Percentiles rank a stretch among this genome's conserved stretches.
phyloP scores from a whole-genome alignment of 2,797 vertebrate species.

The Peromyscus nudipes region DNA sequence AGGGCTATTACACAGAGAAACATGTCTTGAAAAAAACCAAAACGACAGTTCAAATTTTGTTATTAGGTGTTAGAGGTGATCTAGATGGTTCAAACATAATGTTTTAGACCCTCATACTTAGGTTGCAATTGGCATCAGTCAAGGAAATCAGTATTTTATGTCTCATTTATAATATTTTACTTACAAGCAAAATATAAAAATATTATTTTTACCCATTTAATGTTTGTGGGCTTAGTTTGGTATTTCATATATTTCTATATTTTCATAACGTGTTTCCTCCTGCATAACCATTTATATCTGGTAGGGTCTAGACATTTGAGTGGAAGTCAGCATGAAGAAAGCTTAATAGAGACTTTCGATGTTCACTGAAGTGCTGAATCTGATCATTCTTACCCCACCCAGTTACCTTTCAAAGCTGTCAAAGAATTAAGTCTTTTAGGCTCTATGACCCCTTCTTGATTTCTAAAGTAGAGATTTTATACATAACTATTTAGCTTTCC shows the following conservation, averaged over 20 bases:
- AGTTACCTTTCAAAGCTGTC: neutral
- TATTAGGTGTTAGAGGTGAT: slow-evolving; percentile 4
- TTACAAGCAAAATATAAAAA: neutral
- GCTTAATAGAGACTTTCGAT: neutral
- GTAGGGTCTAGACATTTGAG: neutral
- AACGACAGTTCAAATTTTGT: slow-evolving; percentile 20
- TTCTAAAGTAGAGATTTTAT: slow-evolving; percentile 27
- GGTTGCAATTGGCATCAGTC: neutral
- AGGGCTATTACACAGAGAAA: too few relatives aligned
- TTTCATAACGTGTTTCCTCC: neutral
- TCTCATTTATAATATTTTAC: neutral
- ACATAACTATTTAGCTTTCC: slow-evolving; percentile 10
- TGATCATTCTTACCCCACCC: slow-evolving; percentile 12
- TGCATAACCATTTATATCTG: neutral
- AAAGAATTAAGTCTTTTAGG: neutral
- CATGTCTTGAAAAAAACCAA: too few relatives aligned
- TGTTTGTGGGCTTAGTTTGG: slow-evolving; percentile 38
- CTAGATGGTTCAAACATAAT: neutral
- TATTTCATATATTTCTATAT: neutral
- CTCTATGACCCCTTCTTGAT: neutral
- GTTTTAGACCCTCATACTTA: slow-evolving; percentile 3
- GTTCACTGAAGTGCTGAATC: neutral
- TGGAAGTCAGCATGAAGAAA: slow-evolving; percentile 28
- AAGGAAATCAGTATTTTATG: slow-evolving; percentile 32
- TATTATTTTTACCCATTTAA: neutral